phyloP scores from a whole-genome alignment of 1,140 invertebrate genomes.

The Diabrotica undecimpunctata region DNA sequence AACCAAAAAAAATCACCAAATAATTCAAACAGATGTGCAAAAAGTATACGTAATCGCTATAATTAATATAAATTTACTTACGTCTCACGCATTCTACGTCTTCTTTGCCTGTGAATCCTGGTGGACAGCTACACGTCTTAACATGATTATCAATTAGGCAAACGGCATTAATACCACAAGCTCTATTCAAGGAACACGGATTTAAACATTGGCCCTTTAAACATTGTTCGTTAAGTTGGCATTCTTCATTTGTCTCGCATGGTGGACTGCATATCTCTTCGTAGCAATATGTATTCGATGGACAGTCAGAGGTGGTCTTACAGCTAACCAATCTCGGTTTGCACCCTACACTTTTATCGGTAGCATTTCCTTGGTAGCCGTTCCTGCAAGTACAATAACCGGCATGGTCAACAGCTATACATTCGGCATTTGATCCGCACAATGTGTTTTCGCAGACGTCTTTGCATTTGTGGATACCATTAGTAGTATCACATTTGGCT shows the following conservation, averaged over 20 bases:
- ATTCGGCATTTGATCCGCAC: constrained; percentile 83
- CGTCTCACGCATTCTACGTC: constrained; percentile 79
- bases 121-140: constrained; percentile 76
- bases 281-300: constrained; percentile 76
- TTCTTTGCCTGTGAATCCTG: constrained; percentile 82
- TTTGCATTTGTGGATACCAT: constrained; percentile 42
- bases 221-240: constrained; percentile 73
- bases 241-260: constrained; percentile 78
- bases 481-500: constrained; percentile 61
- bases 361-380: constrained; percentile 74
- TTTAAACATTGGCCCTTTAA: constrained; percentile 78
- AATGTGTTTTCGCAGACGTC: constrained; percentile 69
- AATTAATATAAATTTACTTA: constrained; percentile 49
- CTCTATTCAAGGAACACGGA: constrained; percentile 70
- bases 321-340: constrained; percentile 71
- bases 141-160: constrained; percentile 73
- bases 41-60: no score
- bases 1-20: no score
- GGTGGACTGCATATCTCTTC: constrained; percentile 74
- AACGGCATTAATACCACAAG: constrained; percentile 87
- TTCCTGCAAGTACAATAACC: constrained; percentile 72
- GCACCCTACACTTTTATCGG: constrained; percentile 68
- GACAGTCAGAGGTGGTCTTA: constrained; percentile 66
- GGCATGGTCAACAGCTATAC: constrained; percentile 65
- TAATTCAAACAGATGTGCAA: no score